phyloP scores from a whole-genome alignment of 2,797 vertebrate species.

The Tragelaphus oryx region DNA sequence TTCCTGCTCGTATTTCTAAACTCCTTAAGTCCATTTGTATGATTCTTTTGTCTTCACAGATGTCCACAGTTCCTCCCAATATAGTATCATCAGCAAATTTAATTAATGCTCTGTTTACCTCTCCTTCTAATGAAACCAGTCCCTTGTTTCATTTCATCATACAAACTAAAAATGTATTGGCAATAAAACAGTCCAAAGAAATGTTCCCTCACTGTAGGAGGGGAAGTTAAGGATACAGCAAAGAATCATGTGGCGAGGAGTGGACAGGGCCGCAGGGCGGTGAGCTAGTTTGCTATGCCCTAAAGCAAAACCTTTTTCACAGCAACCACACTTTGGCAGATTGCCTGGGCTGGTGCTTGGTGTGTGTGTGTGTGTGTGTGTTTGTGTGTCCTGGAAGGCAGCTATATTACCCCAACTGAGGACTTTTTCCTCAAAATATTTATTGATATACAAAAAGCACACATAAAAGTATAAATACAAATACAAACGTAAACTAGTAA shows the following conservation, averaged over 20 bases:
- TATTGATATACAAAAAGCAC: background rate
- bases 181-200: constrained; percentile 69
- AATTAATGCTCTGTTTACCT: constrained; percentile 81
- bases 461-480: background rate
- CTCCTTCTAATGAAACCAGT: constrained; percentile 77
- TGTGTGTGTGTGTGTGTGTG: background rate
- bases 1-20: constrained; percentile 79
- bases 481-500: background rate
- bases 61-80: constrained; percentile 76
- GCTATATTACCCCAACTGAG: background rate
- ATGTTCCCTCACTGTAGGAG: constrained; percentile 55
- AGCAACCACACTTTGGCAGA: constrained; percentile 7
- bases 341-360: background rate
- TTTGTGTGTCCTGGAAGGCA: background rate
- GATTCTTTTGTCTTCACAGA: constrained; percentile 78
- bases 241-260: constrained; percentile 31
- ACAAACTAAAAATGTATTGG: constrained; percentile 71
- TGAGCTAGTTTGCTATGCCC: constrained; percentile 31
- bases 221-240: constrained; percentile 61
- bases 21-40: constrained; percentile 79
- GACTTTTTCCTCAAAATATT: constrained; percentile 26
- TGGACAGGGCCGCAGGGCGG: background rate
- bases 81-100: constrained; percentile 78
- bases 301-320: constrained; percentile 55
- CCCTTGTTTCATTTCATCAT: constrained; percentile 73